Evolutionary conservation across 2,797 vertebrate genomes (phyloP).

Genomic region (Ctenosaura bakeri): DNA sequence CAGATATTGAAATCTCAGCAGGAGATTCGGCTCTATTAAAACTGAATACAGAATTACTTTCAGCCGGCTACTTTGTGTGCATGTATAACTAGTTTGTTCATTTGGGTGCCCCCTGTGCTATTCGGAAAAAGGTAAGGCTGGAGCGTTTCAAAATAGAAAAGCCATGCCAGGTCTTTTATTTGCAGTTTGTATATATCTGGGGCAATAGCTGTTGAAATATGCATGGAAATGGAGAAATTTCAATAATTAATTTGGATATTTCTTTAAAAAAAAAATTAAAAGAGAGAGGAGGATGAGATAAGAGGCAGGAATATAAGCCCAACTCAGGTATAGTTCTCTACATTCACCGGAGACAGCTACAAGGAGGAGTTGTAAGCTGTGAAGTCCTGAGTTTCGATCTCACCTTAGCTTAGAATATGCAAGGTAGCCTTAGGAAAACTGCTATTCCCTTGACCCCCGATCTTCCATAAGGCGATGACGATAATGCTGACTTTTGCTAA

Average conservation of each 20-base stretch:
- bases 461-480: too few species aligned
- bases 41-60: constrained; percentile 81
- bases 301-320: background rate
- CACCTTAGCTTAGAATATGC: background rate
- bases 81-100: constrained; percentile 74
- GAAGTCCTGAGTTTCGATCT: background rate
- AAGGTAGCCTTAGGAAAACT: background rate
- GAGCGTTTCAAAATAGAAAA: constrained; percentile 63
- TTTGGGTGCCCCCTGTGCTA: constrained; percentile 65
- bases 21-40: constrained; percentile 82
- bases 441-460: background rate
- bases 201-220: background rate
- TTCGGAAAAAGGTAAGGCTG: constrained; percentile 66
- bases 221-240: constrained; percentile 35
- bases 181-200: constrained; percentile 19
- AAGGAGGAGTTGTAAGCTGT: background rate
- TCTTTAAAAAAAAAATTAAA: background rate
- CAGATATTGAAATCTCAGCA: constrained; percentile 84
- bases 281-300: background rate
- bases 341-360: background rate
- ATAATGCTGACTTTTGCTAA: background rate
- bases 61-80: constrained; percentile 71
- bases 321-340: background rate
- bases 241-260: constrained; percentile 36
- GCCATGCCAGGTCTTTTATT: constrained; percentile 23